Base-by-base conservation (phyloP, 2,113 vertebrate genomes). In the Rhizomys pruinosus region DNA sequence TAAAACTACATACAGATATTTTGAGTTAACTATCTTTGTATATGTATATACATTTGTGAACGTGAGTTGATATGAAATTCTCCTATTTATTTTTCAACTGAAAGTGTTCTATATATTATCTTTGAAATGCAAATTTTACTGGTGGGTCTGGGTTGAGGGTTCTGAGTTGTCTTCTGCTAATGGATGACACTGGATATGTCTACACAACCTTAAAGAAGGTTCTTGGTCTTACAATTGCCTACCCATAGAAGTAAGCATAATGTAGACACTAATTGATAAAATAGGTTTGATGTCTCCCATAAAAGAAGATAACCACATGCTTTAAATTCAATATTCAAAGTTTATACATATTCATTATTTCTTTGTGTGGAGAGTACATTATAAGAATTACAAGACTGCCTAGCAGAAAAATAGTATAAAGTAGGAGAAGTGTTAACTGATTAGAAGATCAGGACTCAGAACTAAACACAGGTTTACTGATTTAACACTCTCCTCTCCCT, bases 321-420 rank as follows among this genome's bases (percentile, higher is more conserved):
- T 86, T 94, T 93, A 84, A 78, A 94, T 94, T 82, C 61, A 96
- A 71, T 94, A 68, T 19, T 95, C 92, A 66, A 82, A 85, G 81
- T 71, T 44, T 20, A 80, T 85, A 73, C 13, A 90, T 78, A 78
- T 78, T 68, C 16, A 69, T 79, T 74, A 82, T 93, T 94, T 94
- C 39, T 78, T 81, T 93, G 37, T 74, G 42, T 92, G 61, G 52
- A 37, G 86, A 69, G 69, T 85, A 12, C 32, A 2, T 84, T 93
- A 88, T 11, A 92, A 57, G 42, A 89, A 87, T 90, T 92, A 88
- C 13, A 42, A 93, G 17, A 64, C 32, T 78, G 1, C 72, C 47
- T 88, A 85, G 10, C 20, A 82, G 74, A 64, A 23, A 93, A 95
- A 95, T 90, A 90, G 32, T 82, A 93, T 78, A 94, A 95, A 87